Conservation (phyloP, 2,113 vertebrate species). For the Mustela lutreola region DNA sequence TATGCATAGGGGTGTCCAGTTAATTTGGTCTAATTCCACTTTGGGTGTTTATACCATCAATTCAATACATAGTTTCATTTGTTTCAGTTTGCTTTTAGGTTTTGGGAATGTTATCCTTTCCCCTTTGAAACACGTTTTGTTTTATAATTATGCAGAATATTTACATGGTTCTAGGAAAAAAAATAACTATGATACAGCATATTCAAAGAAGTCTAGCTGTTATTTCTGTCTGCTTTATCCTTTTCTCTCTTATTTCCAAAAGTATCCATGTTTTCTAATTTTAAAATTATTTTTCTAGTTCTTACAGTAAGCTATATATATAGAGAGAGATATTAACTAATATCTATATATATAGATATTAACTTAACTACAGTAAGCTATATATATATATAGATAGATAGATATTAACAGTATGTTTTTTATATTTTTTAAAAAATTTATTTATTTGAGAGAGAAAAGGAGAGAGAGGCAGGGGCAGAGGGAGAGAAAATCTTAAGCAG, state of each 20-base stretch:
- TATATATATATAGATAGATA: neutral
- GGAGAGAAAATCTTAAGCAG: neutral
- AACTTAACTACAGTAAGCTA: neutral
- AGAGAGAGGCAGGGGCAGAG: neutral
- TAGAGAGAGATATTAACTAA: no score
- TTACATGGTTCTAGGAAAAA: neutral
- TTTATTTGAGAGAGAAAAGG: neutral
- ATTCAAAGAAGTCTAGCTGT: neutral
- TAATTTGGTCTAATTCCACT: neutral
- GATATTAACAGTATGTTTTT: neutral
- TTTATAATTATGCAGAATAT: neutral
- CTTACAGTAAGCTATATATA: neutral
- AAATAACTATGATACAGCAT: neutral
- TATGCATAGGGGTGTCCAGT: neutral
- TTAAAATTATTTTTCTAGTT: constrained; percentile 1
- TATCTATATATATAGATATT: neutral
- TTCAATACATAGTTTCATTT: constrained; percentile 16
- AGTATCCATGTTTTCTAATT: neutral
- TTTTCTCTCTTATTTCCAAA: neutral
- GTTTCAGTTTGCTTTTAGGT: neutral
- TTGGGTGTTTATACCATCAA: neutral
- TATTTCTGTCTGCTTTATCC: neutral
- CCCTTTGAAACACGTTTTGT: neutral
- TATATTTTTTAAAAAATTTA: neutral
- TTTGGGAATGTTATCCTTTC: neutral